These are phyloP conservation scores for Eulimnadia texana DNA, from an alignment of 1,140 invertebrate species.

Conservation along the genomic window DNA sequence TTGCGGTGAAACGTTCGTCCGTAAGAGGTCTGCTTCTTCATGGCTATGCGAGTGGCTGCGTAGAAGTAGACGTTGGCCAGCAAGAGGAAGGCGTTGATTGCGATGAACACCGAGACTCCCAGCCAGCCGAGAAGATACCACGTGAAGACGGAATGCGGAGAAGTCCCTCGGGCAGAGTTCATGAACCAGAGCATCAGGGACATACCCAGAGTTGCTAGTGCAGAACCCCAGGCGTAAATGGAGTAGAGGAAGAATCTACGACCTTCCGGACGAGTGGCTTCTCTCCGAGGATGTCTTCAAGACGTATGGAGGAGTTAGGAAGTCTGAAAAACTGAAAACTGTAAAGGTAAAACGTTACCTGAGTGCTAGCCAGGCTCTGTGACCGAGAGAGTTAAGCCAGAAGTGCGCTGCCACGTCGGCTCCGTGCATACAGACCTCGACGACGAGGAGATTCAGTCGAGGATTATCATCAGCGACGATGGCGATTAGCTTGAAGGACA, in stretches of 20 bases:
- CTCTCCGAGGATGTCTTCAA: slow-evolving; percentile 6
- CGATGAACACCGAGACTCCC: slow-evolving; percentile 61
- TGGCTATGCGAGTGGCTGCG: slow-evolving; percentile 49
- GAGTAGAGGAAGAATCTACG: slow-evolving; percentile 38
- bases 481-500: slow-evolving; percentile 36
- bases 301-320: too few relatives aligned
- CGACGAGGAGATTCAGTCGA: slow-evolving; percentile 3
- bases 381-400: slow-evolving; percentile 67
- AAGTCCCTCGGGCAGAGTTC: slow-evolving; percentile 25
- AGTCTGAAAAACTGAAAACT: not conserved
- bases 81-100: slow-evolving; percentile 57
- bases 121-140: slow-evolving; percentile 38
- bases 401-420: slow-evolving; percentile 51
- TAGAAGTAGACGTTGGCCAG: slow-evolving; percentile 62
- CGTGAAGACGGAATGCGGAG: slow-evolving; percentile 14
- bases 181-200: slow-evolving; percentile 65
- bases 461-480: slow-evolving; percentile 4
- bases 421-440: slow-evolving; percentile 1
- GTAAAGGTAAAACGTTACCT: slow-evolving; percentile 33
- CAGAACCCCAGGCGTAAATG: slow-evolving; percentile 57
- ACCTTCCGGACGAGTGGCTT: slow-evolving; percentile 12
- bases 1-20: slow-evolving; percentile 13
- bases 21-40: slow-evolving; percentile 6
- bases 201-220: slow-evolving; percentile 45
- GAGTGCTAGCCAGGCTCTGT: slow-evolving; percentile 73